These are phyloP conservation scores for Melanotaenia boesemani DNA, from an alignment of 2,797 vertebrate genomes.

Conservation along the genomic window DNA sequence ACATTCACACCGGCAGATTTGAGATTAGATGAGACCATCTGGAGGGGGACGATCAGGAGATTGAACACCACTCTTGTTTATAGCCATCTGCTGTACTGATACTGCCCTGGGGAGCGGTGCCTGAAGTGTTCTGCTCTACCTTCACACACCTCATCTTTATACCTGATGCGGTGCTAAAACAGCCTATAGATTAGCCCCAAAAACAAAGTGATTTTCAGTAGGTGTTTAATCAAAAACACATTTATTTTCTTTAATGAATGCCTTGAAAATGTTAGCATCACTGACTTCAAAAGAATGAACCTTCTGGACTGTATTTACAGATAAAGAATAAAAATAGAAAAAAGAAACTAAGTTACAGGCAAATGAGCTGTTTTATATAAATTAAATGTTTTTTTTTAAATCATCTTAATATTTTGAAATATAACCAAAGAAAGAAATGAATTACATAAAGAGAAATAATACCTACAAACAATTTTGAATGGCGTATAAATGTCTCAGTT, in stretches of 20 bases:
- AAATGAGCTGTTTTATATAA: no score
- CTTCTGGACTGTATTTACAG: neutral
- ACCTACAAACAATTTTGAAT: no score
- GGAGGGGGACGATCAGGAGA: slow-evolving; percentile 69
- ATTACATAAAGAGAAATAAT: no score
- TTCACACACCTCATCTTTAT: slow-evolving; percentile 26
- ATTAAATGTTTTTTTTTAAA: no score
- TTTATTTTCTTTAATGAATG: neutral
- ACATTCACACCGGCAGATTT: slow-evolving; percentile 45
- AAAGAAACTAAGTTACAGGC: no score
- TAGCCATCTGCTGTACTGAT: slow-evolving; percentile 75
- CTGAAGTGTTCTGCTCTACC: slow-evolving; percentile 42
- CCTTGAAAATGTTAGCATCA: neutral
- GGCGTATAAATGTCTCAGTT: no score
- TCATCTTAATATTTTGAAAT: no score
- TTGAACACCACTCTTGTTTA: slow-evolving; percentile 80
- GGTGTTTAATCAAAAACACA: neutral
- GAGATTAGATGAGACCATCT: slow-evolving; percentile 81
- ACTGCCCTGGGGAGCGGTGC: slow-evolving; percentile 51
- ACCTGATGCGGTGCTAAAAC: slow-evolving; percentile 14
- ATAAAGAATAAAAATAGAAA: no score
- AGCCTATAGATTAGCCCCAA: neutral
- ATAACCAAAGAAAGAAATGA: no score
- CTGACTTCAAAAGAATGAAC: neutral
- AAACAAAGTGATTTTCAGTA: neutral